Evolutionary conservation across 1,140 invertebrate species (phyloP).

Genomic region (Drosophila teissieri): DNA sequence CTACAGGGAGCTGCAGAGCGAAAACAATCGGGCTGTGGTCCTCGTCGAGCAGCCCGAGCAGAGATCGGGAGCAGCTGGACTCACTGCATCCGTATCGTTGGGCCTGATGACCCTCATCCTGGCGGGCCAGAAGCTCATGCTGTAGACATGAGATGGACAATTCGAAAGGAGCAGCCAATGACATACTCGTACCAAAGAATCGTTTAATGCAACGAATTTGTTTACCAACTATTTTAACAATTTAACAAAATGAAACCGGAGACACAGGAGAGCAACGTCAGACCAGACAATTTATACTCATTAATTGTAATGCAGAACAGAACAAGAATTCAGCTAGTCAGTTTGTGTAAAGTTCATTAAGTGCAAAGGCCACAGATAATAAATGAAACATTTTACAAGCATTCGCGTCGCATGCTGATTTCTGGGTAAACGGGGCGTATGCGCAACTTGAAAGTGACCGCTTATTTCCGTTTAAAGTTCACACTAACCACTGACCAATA

Average conservation of each 20-base stretch:
- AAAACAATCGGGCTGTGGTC: conserved; percentile 79
- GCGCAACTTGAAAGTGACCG: conserved; percentile 47
- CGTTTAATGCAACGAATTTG: conserved; percentile 53
- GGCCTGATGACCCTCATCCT: conserved; percentile 19
- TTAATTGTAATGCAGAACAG: conserved; percentile 57
- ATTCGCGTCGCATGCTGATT: neutral
- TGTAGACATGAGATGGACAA: conserved; percentile 19
- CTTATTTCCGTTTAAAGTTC: conserved; percentile 44
- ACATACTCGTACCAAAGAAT: conserved; percentile 68
- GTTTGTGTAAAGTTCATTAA: conserved; percentile 62
- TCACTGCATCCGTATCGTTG: conserved; percentile 16
- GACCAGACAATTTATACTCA: conserved; percentile 72
- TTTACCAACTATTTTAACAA: conserved; percentile 14
- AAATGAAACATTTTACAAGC: conserved; percentile 59
- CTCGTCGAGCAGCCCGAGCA: conserved; percentile 46
- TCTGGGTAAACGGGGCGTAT: conserved; percentile 21
- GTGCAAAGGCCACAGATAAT: conserved; percentile 55
- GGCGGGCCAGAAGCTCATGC: conserved; percentile 43
- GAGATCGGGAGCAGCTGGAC: conserved; percentile 15
- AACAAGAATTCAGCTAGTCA: conserved; percentile 61
- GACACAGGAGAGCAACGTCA: conserved; percentile 36
- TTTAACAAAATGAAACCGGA: conserved; percentile 3
- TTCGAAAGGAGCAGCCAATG: conserved; percentile 32
- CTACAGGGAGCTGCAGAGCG: conserved; percentile 84
- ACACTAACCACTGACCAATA: conserved; percentile 2